Evolutionary conservation across 2,113 vertebrate species (phyloP).

Genomic region (Podarcis cretensis): DNA sequence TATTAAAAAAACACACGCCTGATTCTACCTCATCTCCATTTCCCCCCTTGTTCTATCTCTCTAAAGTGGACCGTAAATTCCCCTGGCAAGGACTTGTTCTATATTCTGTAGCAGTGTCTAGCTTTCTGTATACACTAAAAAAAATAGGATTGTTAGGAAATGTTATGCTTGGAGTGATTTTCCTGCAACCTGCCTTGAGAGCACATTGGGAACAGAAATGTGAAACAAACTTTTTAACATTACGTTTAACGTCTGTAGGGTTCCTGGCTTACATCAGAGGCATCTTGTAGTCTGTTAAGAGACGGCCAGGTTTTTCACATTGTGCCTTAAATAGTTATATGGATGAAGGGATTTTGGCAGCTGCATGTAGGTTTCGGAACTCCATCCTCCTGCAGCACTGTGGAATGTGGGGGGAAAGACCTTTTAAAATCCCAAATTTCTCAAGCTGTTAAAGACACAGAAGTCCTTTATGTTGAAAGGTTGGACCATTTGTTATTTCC

Average conservation of each 20-base stretch:
- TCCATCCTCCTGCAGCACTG: not conserved
- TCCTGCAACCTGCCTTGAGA: not conserved
- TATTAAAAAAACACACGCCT: not conserved
- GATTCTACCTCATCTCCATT: not conserved
- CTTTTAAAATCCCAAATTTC: not conserved
- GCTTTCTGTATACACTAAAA: not conserved
- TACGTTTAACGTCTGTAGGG: not conserved
- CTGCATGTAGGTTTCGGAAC: not conserved
- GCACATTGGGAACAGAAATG: not conserved
- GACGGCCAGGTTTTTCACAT: not conserved
- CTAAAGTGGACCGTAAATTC: not conserved
- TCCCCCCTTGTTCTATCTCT: not conserved
- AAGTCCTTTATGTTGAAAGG: not conserved
- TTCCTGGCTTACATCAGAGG: not conserved
- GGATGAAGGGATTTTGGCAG: not conserved
- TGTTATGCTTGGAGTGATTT: not conserved
- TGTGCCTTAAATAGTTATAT: not conserved
- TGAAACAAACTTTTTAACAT: not conserved
- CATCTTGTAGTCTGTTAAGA: not conserved
- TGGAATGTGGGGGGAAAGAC: not conserved
- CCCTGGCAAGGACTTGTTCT: not conserved
- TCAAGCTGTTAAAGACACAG: not conserved
- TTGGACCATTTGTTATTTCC: too few species aligned
- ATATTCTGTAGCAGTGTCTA: not conserved
- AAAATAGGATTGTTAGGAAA: not conserved